phyloP scores from a whole-genome alignment of 2,888 invertebrate species.

The Aplocera efformata region DNA sequence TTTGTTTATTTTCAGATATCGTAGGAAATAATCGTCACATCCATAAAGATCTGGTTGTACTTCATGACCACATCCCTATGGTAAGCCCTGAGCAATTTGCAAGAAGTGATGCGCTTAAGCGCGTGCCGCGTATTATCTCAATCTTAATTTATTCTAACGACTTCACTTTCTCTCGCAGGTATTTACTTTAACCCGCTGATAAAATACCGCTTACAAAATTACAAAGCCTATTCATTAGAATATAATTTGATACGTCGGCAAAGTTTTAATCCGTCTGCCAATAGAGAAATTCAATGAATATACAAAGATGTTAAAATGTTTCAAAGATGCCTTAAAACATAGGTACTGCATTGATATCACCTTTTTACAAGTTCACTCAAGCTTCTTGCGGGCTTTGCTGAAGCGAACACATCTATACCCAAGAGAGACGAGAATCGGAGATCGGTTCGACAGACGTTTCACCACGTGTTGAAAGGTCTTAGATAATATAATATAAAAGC shows the following conservation, averaged over 20 bases:
- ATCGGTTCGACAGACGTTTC: slow-evolving; percentile 70
- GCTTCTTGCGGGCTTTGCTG: slow-evolving; percentile 38
- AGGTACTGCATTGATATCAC: slow-evolving; percentile 39
- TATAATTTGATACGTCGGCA: slow-evolving; percentile 3
- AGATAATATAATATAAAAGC: slow-evolving; percentile 80
- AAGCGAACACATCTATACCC: slow-evolving; percentile 52
- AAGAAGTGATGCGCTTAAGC: slow-evolving; percentile 40
- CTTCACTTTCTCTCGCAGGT: slow-evolving; percentile 13
- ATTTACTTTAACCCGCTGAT: slow-evolving; percentile 13
- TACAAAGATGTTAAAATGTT: slow-evolving; percentile 13
- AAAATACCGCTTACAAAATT: slow-evolving; percentile 10
- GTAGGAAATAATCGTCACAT: no score
- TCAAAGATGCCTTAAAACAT: slow-evolving; percentile 18
- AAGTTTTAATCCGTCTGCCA: slow-evolving; percentile 8
- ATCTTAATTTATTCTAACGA: slow-evolving; percentile 40
- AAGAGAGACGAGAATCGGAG: slow-evolving; percentile 59
- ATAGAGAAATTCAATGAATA: slow-evolving; percentile 24
- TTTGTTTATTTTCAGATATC: no score
- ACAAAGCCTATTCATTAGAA: slow-evolving; percentile 7
- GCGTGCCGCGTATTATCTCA: slow-evolving; percentile 34
- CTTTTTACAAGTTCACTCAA: slow-evolving; percentile 49
- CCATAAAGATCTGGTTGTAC: no score
- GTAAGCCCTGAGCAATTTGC: slow-evolving; percentile 62
- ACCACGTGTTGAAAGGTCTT: slow-evolving; percentile 74
- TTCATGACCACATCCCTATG: slow-evolving; percentile 33